Base-by-base conservation (phyloP, 64 coral and sea anemone genomes). In the Platygyra sinensis region DNA sequence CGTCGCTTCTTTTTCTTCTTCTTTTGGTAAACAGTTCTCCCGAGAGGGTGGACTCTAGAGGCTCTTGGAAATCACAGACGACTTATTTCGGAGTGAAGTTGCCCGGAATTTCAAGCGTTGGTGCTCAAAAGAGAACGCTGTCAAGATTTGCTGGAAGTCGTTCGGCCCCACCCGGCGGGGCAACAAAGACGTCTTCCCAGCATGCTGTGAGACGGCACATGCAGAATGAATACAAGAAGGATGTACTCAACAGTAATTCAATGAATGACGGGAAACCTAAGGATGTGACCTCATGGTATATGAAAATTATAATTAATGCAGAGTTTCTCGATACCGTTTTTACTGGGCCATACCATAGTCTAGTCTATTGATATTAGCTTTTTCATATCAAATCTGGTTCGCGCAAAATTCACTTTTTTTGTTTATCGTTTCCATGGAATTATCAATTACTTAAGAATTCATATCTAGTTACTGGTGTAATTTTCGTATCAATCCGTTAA, bases 31-130 rank as follows among this genome's bases (percentile, higher is more conserved):
- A 42, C 59, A 81, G 73, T 57, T 82, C 67, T 27, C 39, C 67
- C 67, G 92, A 81, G 74, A 90, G 88, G 52, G 77, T 69, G 32
- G 79, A 86, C 6, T 75, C 81, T 20, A 79, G 81, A 79, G 93
- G 93, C 0, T 75, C 88, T 22, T 98, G 96, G 96, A 98, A 98
- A 73, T 95, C 90, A 57, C 87, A 95, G 19, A 55, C 86, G 12
- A 95, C 83, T 33, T 98, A 98, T 76, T 98, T 89, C 74, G 93
- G 96, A 65, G 96, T 98, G 9, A 90, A 89, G 54, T 87, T 98
- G 0, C 96, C 96, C 33, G 96, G 96, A 0, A 98, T 98, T 61
- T 60, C 65, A 10, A 62, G 51, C 42, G 62, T 88, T 30, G 62
- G 80, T 9, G 39, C 52, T 14, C 52, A 89, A 33, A 89, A 62